Evolutionary conservation across 2,113 vertebrate genomes (phyloP).

Genomic region (Datnioides undecimradiatus): DNA sequence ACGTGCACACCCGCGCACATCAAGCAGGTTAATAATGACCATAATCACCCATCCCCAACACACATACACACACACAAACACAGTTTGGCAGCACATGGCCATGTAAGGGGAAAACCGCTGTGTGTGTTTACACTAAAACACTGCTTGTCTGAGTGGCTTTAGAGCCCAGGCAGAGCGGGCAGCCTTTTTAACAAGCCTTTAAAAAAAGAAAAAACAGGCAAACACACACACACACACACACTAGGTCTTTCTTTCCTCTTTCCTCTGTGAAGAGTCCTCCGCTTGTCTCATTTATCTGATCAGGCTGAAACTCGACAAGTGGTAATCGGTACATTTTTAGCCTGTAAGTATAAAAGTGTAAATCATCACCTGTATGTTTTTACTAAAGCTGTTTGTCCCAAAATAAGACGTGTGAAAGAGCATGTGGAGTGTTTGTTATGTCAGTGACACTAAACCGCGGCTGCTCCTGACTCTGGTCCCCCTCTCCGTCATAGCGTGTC

Average conservation of each 20-base stretch:
- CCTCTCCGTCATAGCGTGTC: conserved; percentile 50
- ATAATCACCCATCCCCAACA: conserved; percentile 75
- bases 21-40: conserved; percentile 78
- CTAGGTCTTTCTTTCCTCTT: conserved; percentile 13
- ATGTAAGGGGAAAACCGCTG: conserved; percentile 85
- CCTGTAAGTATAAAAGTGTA: too few relatives aligned
- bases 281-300: conserved; percentile 35
- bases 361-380: conserved; percentile 23
- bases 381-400: neutral
- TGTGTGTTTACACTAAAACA: conserved; percentile 85
- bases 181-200: conserved; percentile 76
- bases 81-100: conserved; percentile 78
- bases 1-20: conserved; percentile 32
- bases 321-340: neutral
- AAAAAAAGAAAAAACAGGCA: conserved; percentile 54
- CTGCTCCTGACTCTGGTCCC: conserved; percentile 38
- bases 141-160: conserved; percentile 77
- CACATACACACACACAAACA: conserved; percentile 68
- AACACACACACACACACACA: conserved; percentile 43
- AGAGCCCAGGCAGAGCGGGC: conserved; percentile 75
- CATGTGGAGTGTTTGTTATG: conserved; percentile 41
- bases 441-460: conserved; percentile 38
- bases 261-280: conserved; percentile 22
- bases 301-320: neutral
- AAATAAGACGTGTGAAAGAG: conserved; percentile 17